These are phyloP conservation scores for Selenia dentaria DNA, from an alignment of 2,888 invertebrate genomes.

Conservation along the genomic window DNA sequence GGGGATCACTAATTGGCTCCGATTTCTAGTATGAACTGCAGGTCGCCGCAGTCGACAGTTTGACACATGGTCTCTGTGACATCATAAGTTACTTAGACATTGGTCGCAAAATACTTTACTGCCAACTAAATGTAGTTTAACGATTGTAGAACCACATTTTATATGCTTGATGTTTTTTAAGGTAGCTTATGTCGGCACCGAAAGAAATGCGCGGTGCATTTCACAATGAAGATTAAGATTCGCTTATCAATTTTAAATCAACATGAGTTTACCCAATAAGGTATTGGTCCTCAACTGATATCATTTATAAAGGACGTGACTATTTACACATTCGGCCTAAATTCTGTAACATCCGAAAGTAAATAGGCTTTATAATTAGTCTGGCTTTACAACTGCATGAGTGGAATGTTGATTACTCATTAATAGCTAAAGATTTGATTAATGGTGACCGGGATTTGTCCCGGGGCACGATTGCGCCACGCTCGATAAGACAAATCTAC, in stretches of 20 bases:
- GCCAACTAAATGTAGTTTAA: constrained; percentile 4
- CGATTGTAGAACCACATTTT: constrained; percentile 2
- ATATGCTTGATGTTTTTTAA: neutral
- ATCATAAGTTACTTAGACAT: neutral
- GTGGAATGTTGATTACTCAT: constrained; percentile 24
- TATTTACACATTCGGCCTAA: too few species aligned
- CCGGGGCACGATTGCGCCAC: constrained; percentile 58
- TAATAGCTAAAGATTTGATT: constrained; percentile 12
- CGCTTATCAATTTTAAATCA: too few species aligned
- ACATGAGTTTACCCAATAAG: too few species aligned
- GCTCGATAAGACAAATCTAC: constrained; percentile 53
- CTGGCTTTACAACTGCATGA: neutral
- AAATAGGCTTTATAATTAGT: constrained; percentile 3
- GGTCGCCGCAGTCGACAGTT: constrained; percentile 17
- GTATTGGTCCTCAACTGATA: too few species aligned
- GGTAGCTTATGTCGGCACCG: too few species aligned
- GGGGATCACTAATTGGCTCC: constrained; percentile 21
- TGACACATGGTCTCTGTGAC: constrained; percentile 13
- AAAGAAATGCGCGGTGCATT: too few species aligned
- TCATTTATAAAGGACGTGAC: too few species aligned
- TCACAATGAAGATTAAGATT: too few species aligned
- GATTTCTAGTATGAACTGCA: constrained; percentile 18
- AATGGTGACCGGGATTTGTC: constrained; percentile 43
- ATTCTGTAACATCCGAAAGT: too few species aligned
- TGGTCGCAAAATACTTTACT: constrained; percentile 6